Percentiles rank a stretch among this genome's conserved stretches.
These are phyloP conservation scores for Dasypogon diadema DNA, from an alignment of 2,888 invertebrate species.

Conservation along the genomic window DNA sequence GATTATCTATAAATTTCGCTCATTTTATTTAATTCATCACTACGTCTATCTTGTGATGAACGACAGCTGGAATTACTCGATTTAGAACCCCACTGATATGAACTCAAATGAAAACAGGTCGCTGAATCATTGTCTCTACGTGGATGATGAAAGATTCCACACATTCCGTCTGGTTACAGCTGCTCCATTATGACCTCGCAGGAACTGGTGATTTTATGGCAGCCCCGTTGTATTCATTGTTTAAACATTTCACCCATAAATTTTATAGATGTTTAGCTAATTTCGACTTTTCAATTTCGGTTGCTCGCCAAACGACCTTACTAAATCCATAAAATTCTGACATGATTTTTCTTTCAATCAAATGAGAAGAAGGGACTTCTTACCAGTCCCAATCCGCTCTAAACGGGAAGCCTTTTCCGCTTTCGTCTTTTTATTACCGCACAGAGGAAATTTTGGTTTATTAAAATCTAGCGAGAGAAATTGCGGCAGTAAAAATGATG, in stretches of 20 bases:
- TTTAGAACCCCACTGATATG: too few species aligned
- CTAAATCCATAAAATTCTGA: constrained; percentile 7
- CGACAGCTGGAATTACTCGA: too few species aligned
- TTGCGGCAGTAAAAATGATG: constrained; percentile 45
- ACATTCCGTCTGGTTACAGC: too few species aligned
- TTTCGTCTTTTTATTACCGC: constrained; percentile 19
- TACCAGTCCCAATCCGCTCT: not conserved
- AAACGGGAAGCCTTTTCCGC: not conserved
- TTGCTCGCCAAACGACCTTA: not conserved
- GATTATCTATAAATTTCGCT: too few species aligned
- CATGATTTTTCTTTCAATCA: not conserved
- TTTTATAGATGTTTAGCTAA: constrained; percentile 9
- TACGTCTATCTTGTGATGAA: too few species aligned
- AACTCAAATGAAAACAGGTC: too few species aligned
- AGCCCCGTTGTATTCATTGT: constrained; percentile 1
- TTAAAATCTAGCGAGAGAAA: constrained; percentile 43
- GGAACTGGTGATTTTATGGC: too few species aligned
- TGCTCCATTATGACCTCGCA: too few species aligned
- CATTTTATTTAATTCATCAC: too few species aligned
- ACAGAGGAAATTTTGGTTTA: constrained; percentile 37
- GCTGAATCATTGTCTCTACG: too few species aligned
- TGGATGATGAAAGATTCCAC: too few species aligned
- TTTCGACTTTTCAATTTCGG: constrained; percentile 26
- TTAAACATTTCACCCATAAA: too few species aligned
- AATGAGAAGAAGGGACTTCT: not conserved